phyloP scores from a whole-genome alignment of 2,797 vertebrate species.

The Otus scops region DNA sequence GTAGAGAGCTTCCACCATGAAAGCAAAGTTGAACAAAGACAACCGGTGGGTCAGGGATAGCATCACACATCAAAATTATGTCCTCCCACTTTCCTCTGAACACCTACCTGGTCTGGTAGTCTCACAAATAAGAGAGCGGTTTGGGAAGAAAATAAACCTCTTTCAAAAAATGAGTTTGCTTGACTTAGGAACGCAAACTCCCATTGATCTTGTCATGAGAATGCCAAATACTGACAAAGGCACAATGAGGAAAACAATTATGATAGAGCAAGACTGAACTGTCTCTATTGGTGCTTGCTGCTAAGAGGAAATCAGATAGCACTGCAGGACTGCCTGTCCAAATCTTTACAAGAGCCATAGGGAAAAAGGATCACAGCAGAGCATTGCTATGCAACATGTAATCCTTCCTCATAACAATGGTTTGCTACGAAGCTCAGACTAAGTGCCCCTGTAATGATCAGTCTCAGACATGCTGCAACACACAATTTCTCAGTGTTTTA shows the following conservation, averaged over 20 bases:
- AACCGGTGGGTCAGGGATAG: not conserved
- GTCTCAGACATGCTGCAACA: slow-evolving; percentile 60
- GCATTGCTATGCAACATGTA: slow-evolving; percentile 66
- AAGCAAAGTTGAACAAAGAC: not conserved
- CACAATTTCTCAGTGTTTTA: slow-evolving; percentile 68
- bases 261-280: not conserved
- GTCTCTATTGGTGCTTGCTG: not conserved
- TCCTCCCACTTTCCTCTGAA: not conserved
- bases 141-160: not conserved
- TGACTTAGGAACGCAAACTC: not conserved
- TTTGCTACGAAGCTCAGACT: slow-evolving; percentile 44
- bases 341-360: slow-evolving; percentile 23
- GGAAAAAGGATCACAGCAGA: slow-evolving; percentile 59
- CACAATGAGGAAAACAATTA: not conserved
- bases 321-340: not conserved
- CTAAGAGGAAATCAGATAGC: slow-evolving; percentile 14
- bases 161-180: not conserved
- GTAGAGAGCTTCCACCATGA: not conserved
- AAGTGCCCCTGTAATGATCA: slow-evolving; percentile 44
- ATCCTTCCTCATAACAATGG: slow-evolving; percentile 55
- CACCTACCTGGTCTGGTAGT: not conserved
- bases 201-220: not conserved
- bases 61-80: not conserved
- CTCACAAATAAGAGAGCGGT: not conserved
- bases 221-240: not conserved